Conservation (phyloP, 2,113 vertebrate genomes). For the Setophaga petechia region DNA sequence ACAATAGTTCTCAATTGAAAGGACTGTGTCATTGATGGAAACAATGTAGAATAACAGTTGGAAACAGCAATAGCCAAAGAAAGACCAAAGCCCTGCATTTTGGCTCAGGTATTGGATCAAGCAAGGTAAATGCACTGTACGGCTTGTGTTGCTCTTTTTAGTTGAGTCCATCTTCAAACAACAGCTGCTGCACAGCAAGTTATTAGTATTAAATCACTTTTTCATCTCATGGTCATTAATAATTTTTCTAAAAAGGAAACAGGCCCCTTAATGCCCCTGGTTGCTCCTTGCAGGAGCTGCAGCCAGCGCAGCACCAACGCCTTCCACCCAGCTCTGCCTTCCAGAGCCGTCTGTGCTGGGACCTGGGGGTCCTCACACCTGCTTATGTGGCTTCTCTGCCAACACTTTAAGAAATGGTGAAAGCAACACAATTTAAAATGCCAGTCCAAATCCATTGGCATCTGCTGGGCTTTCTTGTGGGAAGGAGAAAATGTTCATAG, state of each 20-base stretch:
- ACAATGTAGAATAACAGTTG: background rate
- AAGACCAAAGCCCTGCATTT: background rate
- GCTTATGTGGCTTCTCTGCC: background rate
- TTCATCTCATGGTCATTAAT: constrained; percentile 63
- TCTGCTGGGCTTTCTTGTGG: background rate
- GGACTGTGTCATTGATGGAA: background rate
- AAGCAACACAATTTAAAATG: background rate
- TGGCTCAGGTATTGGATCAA: background rate
- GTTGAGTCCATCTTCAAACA: constrained; percentile 41
- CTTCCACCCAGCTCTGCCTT: background rate
- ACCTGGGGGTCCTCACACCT: background rate
- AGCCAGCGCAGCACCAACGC: background rate
- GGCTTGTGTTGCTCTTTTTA: constrained; percentile 14
- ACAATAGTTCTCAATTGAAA: background rate
- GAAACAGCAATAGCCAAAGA: background rate
- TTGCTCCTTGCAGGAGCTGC: constrained; percentile 6
- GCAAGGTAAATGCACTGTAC: background rate
- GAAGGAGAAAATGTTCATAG: background rate
- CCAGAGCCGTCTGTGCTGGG: background rate
- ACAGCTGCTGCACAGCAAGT: constrained; percentile 65
- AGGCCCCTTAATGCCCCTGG: background rate
- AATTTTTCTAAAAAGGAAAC: constrained; percentile 68
- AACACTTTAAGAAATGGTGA: background rate
- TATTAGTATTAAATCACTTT: constrained; percentile 59
- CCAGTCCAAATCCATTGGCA: background rate